Evolutionary conservation across 2,797 vertebrate species (phyloP), one percentile per base, ranked within the genome.

Genomic region (Lutjanus argentimaculatus): DNA sequence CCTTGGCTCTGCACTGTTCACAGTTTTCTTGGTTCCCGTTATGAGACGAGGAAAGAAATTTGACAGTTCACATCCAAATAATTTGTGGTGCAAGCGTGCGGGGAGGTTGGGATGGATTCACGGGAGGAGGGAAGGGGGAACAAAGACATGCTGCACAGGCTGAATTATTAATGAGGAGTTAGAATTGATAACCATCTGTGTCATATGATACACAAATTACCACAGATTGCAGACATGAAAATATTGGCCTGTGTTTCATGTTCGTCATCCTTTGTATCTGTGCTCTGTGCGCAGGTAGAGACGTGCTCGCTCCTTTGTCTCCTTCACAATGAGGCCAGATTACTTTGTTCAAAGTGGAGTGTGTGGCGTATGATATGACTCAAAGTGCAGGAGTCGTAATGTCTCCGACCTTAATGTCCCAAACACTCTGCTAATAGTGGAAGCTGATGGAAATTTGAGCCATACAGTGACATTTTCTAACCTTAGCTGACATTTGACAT

Each of bases 121-220:
- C 65, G 40, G 74, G 73, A 81, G 77, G 51, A 62, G 48, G 66
- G 11, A 46, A 65, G 55, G 49, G 25, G 19, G 75, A 72, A 84
- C 77, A 90, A 89, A 93, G 88, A 83, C 76, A 5, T 22, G 53
- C 73, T 51, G 69, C 83, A 43, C 72, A 46, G 55, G 21, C 66
- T 95, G 90, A 93, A 95, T 93, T 91, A 95, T 93, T 91, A 81
- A 94, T 93, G 88, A 93, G 79, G 64, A 77, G 49, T 76, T 83
- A 25, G 80, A 82, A 85, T 52, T 91, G 84, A 93, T 93, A 90
- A 93, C 72, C 80, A 56, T 88, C 83, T 70, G 58, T 25, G 84
- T 91, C 80, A 90, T 71, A 61, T 87, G 86, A 92, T 80, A 71
- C 83, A 75, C 58, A 75, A 51, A 48, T 83, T 78, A 57, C 76